phyloP scores from a whole-genome alignment of 2,797 vertebrate genomes.

The Notolepis coatsorum region DNA sequence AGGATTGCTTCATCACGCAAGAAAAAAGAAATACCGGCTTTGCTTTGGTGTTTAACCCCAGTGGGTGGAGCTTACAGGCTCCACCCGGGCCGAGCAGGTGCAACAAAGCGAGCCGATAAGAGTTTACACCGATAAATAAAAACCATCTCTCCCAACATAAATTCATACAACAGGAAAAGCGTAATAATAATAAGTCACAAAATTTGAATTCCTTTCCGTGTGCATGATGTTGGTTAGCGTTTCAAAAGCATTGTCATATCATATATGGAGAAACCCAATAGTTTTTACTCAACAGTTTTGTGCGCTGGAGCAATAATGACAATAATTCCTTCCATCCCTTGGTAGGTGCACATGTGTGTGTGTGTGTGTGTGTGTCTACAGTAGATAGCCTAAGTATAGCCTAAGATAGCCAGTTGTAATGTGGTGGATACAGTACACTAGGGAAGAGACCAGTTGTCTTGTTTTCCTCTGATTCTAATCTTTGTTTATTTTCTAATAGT shows the following conservation, averaged over 20 bases:
- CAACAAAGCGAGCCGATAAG: slow-evolving; percentile 43
- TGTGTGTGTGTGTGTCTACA: slow-evolving; percentile 9
- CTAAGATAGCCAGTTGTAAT: slow-evolving; percentile 2
- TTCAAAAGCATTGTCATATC: slow-evolving; percentile 18
- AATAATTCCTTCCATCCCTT: not conserved
- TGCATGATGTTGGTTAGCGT: slow-evolving; percentile 14
- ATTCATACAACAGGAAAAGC: slow-evolving; percentile 67
- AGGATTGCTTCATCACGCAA: slow-evolving; percentile 66
- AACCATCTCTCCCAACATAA: slow-evolving; percentile 56
- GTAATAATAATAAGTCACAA: slow-evolving; percentile 59
- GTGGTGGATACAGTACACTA: slow-evolving; percentile 12
- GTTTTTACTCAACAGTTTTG: not conserved
- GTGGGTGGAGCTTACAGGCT: slow-evolving; percentile 1
- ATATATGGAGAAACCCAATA: not conserved
- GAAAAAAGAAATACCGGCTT: slow-evolving; percentile 59
- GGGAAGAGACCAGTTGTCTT: not conserved
- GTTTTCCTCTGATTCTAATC: slow-evolving; percentile 4
- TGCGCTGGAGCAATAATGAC: not conserved
- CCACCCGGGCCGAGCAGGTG: slow-evolving; percentile 4
- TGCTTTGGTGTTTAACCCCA: slow-evolving; percentile 53
- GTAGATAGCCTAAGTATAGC: too few species aligned
- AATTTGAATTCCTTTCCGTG: slow-evolving; percentile 48
- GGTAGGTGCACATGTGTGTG: slow-evolving; percentile 1
- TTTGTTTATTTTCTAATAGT: too few species aligned
- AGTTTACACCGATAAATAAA: slow-evolving; percentile 73